These are phyloP conservation scores for Tanypteryx hageni DNA, from an alignment of 2,888 invertebrate species.

Conservation along the genomic window DNA sequence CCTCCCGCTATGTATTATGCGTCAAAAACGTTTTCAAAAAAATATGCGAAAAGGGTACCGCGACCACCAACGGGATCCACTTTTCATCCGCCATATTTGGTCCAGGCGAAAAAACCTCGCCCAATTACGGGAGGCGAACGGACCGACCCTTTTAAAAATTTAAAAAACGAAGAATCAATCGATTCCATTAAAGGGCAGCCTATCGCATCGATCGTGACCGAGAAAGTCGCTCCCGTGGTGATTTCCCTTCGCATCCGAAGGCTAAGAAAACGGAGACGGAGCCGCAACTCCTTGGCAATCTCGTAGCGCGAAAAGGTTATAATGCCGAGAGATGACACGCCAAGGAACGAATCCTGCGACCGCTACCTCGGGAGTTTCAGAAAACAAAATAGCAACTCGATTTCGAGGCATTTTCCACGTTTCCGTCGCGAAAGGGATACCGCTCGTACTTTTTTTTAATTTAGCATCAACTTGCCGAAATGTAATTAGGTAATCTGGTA, in stretches of 20 bases:
- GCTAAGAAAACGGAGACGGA: not conserved
- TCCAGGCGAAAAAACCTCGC: not conserved
- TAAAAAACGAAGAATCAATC: not conserved
- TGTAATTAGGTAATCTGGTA: no score
- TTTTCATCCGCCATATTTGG: constrained; percentile 17
- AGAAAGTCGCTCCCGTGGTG: not conserved
- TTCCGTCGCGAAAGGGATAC: no score
- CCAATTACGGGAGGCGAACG: not conserved
- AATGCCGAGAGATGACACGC: no score
- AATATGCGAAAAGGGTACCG: no score
- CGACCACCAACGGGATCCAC: not conserved
- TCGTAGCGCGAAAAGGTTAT: not conserved
- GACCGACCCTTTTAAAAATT: not conserved
- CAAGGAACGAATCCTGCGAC: no score
- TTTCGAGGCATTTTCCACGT: no score
- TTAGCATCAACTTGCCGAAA: no score
- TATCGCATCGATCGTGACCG: constrained; percentile 1
- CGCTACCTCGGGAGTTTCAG: no score
- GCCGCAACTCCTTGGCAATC: not conserved
- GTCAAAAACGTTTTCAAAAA: no score
- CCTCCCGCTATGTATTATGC: no score
- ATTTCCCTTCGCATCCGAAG: constrained; percentile 14
- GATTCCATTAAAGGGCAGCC: constrained; percentile 9
- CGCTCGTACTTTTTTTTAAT: no score
- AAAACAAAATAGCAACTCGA: no score